phyloP scores from a whole-genome alignment of 1,140 invertebrate species.

The Sminthurinus signatus region DNA sequence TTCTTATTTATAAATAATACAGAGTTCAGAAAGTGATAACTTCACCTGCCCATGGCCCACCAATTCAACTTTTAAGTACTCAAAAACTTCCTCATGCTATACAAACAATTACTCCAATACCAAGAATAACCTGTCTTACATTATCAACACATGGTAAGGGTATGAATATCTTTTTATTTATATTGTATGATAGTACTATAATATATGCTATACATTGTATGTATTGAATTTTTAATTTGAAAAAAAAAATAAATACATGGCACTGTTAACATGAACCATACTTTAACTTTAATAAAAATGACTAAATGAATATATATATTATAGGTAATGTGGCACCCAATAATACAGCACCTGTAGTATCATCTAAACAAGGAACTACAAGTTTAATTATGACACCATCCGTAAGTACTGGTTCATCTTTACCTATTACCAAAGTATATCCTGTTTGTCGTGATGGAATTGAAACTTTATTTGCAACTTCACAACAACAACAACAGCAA shows the following conservation, averaged over 20 bases:
- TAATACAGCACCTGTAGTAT: constrained; percentile 32
- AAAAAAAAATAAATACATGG: too few species aligned
- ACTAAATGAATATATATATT: background rate
- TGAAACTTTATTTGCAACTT: constrained; percentile 11
- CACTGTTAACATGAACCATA: background rate
- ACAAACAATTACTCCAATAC: constrained; percentile 32
- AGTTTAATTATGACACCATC: constrained; percentile 36
- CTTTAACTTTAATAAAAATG: background rate
- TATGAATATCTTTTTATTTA: constrained; percentile 10
- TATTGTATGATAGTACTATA: too few species aligned
- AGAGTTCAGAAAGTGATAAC: constrained; percentile 37
- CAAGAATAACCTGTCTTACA: constrained; percentile 32
- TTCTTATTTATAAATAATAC: background rate
- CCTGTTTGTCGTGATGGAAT: constrained; percentile 20
- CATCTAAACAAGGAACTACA: constrained; percentile 27
- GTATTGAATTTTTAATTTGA: too few species aligned
- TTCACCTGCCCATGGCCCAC: constrained; percentile 41
- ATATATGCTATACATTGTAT: too few species aligned
- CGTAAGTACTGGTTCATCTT: background rate
- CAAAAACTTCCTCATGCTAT: constrained; percentile 34
- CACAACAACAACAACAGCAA: background rate
- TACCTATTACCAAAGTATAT: constrained; percentile 33
- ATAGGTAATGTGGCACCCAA: constrained; percentile 14
- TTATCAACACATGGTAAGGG: constrained; percentile 37
- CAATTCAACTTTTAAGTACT: constrained; percentile 39